phyloP scores from a whole-genome alignment of 2,113 vertebrate species.

The Gymnocephalus cernua region DNA sequence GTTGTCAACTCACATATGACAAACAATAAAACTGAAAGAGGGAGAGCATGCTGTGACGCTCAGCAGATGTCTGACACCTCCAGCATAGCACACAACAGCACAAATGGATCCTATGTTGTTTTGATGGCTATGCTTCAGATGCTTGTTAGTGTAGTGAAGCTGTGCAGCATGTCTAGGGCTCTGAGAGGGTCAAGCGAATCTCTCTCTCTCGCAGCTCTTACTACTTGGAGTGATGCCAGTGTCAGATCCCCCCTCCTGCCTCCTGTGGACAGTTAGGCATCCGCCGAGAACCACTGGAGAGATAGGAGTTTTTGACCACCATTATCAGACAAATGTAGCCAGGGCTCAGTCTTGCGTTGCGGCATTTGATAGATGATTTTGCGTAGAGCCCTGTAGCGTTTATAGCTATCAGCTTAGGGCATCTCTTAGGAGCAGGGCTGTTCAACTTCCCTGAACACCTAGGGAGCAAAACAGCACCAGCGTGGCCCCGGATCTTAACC shows the following conservation, averaged over 20 bases:
- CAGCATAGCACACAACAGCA: conserved; percentile 13
- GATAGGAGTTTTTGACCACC: conserved; percentile 59
- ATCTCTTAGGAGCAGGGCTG: conserved; percentile 60
- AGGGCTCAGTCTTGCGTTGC: conserved; percentile 53
- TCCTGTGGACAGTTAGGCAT: conserved; percentile 52
- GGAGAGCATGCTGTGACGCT: conserved; percentile 7
- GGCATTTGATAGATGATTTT: conserved; percentile 46
- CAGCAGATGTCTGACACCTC: conserved; percentile 57
- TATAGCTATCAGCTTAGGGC: conserved; percentile 56
- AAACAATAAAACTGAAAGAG: conserved; percentile 68
- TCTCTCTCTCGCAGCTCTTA: conserved; percentile 40
- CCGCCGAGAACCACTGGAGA: conserved; percentile 29
- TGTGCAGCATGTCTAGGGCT: conserved; percentile 44
- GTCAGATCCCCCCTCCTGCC: conserved; percentile 48
- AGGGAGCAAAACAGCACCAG: conserved; percentile 50
- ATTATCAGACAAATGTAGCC: conserved; percentile 68
- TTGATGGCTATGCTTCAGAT: conserved; percentile 46
- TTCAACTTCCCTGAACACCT: conserved; percentile 66
- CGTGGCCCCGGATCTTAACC: conserved; percentile 60
- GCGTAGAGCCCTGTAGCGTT: conserved; percentile 37
- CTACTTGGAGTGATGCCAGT: conserved; percentile 46
- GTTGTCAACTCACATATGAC: conserved; percentile 49
- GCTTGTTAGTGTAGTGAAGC: conserved; percentile 70
- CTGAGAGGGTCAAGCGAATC: conserved; percentile 67
- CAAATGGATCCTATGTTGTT: conserved; percentile 50